Evolutionary conservation across 2,797 vertebrate genomes (phyloP).

Genomic region (Rhinichthys osculus): DNA sequence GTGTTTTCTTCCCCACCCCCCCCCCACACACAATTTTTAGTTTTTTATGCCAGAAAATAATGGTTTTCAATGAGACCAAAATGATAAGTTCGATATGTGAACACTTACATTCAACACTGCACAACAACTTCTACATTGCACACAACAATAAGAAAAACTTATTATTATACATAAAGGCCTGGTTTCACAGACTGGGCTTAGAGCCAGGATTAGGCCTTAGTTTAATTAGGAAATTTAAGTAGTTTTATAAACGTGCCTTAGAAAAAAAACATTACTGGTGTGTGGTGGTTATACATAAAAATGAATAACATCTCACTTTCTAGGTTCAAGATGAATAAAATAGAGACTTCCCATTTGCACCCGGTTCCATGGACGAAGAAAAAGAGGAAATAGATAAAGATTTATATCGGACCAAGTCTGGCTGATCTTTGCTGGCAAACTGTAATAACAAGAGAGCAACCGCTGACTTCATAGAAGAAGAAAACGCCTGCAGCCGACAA

Average conservation of each 20-base stretch:
- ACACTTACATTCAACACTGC: background rate
- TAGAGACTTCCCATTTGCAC: slow-evolving; percentile 59
- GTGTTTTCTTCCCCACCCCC: no score
- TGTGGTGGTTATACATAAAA: background rate
- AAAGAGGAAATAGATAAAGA: slow-evolving; percentile 60
- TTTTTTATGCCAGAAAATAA: background rate
- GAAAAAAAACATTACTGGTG: background rate
- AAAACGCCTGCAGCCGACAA: slow-evolving; percentile 3
- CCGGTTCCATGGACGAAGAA: slow-evolving; percentile 36
- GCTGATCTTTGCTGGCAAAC: slow-evolving; percentile 9
- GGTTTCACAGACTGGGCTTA: background rate
- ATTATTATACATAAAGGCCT: background rate
- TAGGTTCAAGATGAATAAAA: slow-evolving; percentile 27
- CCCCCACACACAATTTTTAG: no score
- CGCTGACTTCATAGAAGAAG: background rate
- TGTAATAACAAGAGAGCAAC: slow-evolving; percentile 3
- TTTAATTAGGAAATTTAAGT: background rate
- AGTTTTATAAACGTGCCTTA: background rate
- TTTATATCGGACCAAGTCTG: slow-evolving; percentile 35
- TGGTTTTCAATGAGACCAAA: background rate
- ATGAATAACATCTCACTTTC: slow-evolving; percentile 26
- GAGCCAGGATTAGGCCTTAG: background rate
- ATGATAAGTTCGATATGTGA: background rate
- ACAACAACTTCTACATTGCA: background rate
- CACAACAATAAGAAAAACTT: background rate